Percentiles rank a stretch among this genome's conserved stretches.
These are phyloP conservation scores for Mimas tiliae DNA, from an alignment of 2,888 invertebrate species.

Conservation along the genomic window DNA sequence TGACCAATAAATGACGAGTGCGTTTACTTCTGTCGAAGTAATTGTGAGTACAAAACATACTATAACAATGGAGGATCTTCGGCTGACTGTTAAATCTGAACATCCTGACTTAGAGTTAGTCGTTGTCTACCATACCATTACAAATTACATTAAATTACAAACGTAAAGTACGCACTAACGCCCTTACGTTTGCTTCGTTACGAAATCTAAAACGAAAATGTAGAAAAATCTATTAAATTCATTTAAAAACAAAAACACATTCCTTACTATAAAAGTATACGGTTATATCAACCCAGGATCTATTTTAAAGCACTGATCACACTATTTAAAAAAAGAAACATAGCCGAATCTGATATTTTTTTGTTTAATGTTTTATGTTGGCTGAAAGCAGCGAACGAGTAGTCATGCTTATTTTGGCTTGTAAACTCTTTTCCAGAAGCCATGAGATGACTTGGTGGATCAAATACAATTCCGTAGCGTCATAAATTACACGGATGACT, in stretches of 20 bases:
- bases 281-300: not conserved
- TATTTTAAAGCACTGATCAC: conserved; percentile 6
- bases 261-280: not conserved
- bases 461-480: conserved; percentile 47
- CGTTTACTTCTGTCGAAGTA: no score
- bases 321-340: conserved; percentile 32
- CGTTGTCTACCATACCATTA: not conserved
- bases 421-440: conserved; percentile 3
- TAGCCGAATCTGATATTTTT: no score
- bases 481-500: conserved; percentile 51
- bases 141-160: not conserved
- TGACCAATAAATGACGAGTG: no score
- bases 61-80: conserved; percentile 6
- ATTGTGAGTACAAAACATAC: not conserved
- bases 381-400: not conserved
- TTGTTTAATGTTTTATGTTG: not conserved
- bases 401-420: not conserved
- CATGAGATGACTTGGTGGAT: conserved; percentile 32
- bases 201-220: not conserved
- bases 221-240: not conserved
- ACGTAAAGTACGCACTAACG: not conserved
- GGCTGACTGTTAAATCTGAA: conserved; percentile 15
- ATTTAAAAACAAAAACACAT: not conserved
- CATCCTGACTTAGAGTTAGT: conserved; percentile 29
- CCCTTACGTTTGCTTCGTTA: not conserved